A percentile compares a stretch with the other conserved stretches of the same genome.
Conservation (phyloP, 2,797 vertebrate genomes). For the Poeciliopsis paucimaculata region DNA sequence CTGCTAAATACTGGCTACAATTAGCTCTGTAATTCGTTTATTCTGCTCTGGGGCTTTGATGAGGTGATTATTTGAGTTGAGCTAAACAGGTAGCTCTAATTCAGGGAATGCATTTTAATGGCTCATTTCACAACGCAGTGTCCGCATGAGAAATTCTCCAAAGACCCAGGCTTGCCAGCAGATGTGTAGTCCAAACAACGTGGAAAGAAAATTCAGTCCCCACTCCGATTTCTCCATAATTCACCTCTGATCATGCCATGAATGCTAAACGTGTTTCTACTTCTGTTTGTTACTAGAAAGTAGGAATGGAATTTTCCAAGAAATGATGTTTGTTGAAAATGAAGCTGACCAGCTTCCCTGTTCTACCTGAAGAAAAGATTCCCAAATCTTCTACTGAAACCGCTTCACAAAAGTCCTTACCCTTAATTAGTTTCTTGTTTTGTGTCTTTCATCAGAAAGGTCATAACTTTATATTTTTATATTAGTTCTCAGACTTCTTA, state of each 20-base stretch:
- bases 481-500: too few species aligned
- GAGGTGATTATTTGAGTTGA: conserved; percentile 3
- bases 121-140: not conserved
- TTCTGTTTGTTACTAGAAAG: not conserved
- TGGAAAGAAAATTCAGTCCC: not conserved
- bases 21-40: not conserved
- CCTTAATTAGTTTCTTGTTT: too few species aligned
- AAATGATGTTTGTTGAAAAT: not conserved
- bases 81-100: conserved; percentile 6
- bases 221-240: not conserved
- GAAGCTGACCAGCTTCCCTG: too few species aligned
- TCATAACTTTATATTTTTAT: too few species aligned
- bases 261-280: not conserved
- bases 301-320: not conserved
- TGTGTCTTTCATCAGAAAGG: too few species aligned
- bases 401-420: too few species aligned
- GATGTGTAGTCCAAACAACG: not conserved
- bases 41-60: conserved; percentile 1
- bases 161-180: not conserved
- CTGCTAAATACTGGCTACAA: not conserved
- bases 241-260: not conserved
- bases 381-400: too few species aligned
- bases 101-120: conserved; percentile 7
- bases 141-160: conserved; percentile 8
- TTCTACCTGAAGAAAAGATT: too few species aligned